Conservation (phyloP, 2,113 vertebrate genomes). For the Archocentrus centrarchus region DNA sequence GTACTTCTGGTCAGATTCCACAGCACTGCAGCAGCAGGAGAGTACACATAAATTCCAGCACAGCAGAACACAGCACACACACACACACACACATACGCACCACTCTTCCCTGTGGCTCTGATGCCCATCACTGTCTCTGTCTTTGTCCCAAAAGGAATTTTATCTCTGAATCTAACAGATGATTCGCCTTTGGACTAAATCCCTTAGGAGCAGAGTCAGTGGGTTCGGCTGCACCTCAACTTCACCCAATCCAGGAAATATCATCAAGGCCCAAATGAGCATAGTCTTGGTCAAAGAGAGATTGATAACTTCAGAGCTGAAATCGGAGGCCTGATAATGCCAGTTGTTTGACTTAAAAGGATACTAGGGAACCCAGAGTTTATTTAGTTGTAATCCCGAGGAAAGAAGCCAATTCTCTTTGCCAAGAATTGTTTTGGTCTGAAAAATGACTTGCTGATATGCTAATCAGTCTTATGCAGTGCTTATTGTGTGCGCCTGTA, state of each 20-base stretch:
- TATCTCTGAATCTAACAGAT: conserved; percentile 38
- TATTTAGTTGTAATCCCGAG: neutral
- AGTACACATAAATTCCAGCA: conserved; percentile 44
- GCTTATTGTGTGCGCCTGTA: neutral
- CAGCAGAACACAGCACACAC: neutral
- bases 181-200: conserved; percentile 47
- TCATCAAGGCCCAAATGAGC: conserved; percentile 6
- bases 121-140: conserved; percentile 42
- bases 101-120: conserved; percentile 31
- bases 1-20: conserved; percentile 51
- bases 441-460: conserved; percentile 11
- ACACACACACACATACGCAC: neutral
- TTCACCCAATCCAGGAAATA: conserved; percentile 18
- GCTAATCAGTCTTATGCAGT: conserved; percentile 28
- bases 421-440: neutral
- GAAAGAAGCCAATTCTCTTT: neutral
- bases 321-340: neutral
- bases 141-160: conserved; percentile 20
- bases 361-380: neutral
- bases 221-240: conserved; percentile 24
- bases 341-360: neutral
- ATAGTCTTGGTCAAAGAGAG: neutral
- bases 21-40: conserved; percentile 28
- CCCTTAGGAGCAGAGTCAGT: conserved; percentile 22
- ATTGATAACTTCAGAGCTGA: conserved; percentile 17